phyloP scores from a whole-genome alignment of 2,797 vertebrate genomes.

The Capromys pilorides region DNA sequence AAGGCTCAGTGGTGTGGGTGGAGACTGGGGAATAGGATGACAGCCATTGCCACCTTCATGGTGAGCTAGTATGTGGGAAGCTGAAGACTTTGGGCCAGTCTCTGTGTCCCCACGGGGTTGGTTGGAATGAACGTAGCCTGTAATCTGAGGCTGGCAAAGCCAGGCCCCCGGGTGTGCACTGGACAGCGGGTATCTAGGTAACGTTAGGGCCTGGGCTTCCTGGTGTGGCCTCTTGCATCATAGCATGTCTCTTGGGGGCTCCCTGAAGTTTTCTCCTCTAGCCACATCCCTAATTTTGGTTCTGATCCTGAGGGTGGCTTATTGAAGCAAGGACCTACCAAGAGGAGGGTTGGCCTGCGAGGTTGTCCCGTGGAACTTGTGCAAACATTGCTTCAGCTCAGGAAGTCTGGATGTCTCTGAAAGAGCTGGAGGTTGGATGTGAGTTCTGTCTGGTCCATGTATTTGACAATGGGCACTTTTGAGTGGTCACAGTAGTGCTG shows the following conservation, averaged over 20 bases:
- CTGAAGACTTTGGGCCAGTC: background rate
- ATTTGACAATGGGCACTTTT: background rate
- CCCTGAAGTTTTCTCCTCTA: slow-evolving; percentile 7
- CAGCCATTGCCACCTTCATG: background rate
- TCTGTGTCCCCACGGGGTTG: background rate
- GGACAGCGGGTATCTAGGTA: background rate
- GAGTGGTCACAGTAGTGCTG: too few species aligned
- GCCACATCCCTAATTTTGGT: background rate
- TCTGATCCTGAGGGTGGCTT: background rate
- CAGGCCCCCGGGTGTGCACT: background rate
- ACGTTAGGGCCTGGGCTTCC: background rate
- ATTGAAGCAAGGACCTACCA: background rate
- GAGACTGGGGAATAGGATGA: background rate
- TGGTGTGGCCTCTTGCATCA: background rate
- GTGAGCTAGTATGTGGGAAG: background rate
- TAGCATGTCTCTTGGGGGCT: background rate
- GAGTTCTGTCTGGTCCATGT: background rate
- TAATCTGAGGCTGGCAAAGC: background rate
- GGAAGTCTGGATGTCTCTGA: background rate
- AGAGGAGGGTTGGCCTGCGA: background rate
- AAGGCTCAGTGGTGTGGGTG: background rate
- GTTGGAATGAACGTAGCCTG: background rate
- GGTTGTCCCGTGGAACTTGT: background rate
- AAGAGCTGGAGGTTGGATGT: background rate
- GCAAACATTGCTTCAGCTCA: background rate